Evolutionary conservation across 2,113 vertebrate genomes (phyloP).

Genomic region (Garra rufa): DNA sequence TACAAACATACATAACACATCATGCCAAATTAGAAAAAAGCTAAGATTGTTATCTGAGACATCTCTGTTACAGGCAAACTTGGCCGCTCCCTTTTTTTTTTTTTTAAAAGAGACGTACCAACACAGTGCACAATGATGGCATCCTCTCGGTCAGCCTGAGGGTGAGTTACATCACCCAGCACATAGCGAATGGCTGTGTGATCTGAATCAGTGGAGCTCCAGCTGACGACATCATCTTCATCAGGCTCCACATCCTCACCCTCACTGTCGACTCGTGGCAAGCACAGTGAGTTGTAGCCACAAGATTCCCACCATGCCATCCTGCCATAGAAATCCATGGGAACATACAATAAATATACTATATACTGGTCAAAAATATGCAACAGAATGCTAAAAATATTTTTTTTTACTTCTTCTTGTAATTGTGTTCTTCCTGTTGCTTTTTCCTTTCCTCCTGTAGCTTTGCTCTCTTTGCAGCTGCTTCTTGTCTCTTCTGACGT

Average conservation of each 20-base stretch:
- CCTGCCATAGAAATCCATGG: conserved; percentile 66
- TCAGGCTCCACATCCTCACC: conserved; percentile 71
- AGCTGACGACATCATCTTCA: conserved; percentile 55
- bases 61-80: neutral
- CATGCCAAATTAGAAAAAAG: neutral
- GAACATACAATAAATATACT: neutral
- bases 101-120: conserved; percentile 71
- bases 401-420: conserved; percentile 81
- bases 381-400: neutral
- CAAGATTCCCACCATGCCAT: conserved; percentile 89
- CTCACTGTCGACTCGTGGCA: conserved; percentile 81
- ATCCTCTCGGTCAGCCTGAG: conserved; percentile 79
- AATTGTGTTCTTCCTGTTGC: conserved; percentile 79
- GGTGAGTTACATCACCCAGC: conserved; percentile 90
- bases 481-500: conserved; percentile 76
- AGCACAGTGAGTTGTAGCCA: conserved; percentile 81
- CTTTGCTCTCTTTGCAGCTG: conserved; percentile 84
- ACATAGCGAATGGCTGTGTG: conserved; percentile 78
- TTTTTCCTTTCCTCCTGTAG: conserved; percentile 76
- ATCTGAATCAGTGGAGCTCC: conserved; percentile 72
- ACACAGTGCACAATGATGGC: conserved; percentile 90
- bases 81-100: neutral
- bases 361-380: neutral
- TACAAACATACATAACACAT: conserved; percentile 20
- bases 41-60: neutral